Conservation (phyloP, 2,888 invertebrate species). For the Norana najaformis region DNA sequence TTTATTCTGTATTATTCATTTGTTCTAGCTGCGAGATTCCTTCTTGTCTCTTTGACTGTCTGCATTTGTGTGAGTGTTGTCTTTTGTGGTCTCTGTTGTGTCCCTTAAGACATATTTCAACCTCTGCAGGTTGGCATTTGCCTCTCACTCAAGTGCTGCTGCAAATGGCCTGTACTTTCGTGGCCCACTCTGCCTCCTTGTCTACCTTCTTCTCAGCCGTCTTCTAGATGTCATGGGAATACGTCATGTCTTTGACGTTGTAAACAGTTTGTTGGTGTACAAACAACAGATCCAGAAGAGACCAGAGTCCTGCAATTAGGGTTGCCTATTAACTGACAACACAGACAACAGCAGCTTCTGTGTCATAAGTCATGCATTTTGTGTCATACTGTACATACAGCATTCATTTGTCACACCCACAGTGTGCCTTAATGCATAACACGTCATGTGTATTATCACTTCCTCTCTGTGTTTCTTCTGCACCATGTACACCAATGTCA, state of each 20-base stretch:
- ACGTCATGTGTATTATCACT: not conserved
- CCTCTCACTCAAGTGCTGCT: not conserved
- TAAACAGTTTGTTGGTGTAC: no score
- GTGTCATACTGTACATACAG: not conserved
- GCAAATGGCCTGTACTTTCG: not conserved
- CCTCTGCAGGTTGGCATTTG: not conserved
- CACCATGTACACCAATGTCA: no score
- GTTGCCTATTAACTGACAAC: no score
- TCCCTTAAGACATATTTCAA: not conserved
- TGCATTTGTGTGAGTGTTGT: not conserved
- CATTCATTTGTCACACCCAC: not conserved
- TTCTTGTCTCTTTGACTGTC: not conserved
- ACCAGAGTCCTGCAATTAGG: no score
- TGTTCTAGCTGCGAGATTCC: not conserved
- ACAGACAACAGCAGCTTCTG: not conserved
- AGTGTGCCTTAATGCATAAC: not conserved
- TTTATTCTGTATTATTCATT: not conserved
- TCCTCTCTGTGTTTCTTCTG: not conserved
- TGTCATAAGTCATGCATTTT: not conserved
- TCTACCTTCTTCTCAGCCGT: not conserved
- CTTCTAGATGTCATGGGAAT: not conserved
- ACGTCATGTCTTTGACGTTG: not conserved
- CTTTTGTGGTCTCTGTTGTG: not conserved
- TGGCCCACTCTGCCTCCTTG: not conserved
- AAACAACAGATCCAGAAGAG: no score